These are phyloP conservation scores for Clarias platycephalus DNA, from an alignment of 2,797 vertebrate species.

Conservation along the genomic window DNA sequence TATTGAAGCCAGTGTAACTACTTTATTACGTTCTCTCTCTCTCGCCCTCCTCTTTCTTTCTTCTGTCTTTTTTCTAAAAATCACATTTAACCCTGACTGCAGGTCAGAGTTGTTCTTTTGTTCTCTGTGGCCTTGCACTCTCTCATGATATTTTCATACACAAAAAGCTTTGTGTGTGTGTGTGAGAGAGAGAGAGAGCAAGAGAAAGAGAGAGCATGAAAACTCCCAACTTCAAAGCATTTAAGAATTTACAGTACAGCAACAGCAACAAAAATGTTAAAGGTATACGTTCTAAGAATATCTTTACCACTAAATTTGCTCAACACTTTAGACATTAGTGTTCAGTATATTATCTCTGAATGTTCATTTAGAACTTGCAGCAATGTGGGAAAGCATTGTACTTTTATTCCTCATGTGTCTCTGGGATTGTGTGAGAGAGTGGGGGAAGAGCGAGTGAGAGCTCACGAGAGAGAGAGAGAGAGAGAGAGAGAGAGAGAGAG, in stretches of 20 bases:
- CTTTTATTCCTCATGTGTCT: background rate
- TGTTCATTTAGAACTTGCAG: background rate
- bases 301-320: background rate
- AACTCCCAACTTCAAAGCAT: background rate
- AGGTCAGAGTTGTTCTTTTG: slow-evolving; percentile 22
- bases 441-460: background rate
- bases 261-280: background rate
- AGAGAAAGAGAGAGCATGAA: too few relatives aligned
- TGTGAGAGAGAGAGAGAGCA: background rate
- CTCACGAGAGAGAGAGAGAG: background rate
- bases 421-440: background rate
- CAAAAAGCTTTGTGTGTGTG: slow-evolving; percentile 19
- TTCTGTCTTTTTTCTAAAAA: background rate
- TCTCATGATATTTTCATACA: slow-evolving; percentile 1
- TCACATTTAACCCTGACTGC: background rate
- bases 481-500: background rate
- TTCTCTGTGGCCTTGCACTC: slow-evolving; percentile 5
- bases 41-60: background rate
- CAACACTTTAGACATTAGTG: background rate
- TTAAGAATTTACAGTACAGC: background rate
- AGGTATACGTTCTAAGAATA: background rate
- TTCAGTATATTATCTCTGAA: background rate
- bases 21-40: background rate
- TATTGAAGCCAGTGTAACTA: background rate
- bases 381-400: background rate